Percentiles rank a stretch among this genome's conserved stretches.
Evolutionary conservation across 2,888 invertebrate genomes (phyloP).

Genomic region (Ophion costatus): DNA sequence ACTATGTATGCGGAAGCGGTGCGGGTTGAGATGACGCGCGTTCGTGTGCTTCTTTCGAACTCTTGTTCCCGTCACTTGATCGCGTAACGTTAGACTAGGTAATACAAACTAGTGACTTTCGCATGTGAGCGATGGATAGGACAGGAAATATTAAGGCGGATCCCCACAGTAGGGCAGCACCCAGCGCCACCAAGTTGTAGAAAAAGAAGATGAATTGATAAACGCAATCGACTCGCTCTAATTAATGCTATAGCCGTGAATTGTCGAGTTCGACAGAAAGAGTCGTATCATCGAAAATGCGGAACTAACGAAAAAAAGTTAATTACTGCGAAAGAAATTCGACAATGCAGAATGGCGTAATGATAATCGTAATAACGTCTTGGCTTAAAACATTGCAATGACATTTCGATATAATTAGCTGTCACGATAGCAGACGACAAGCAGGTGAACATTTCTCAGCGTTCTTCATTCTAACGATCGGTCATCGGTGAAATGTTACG

Average conservation of each 20-base stretch:
- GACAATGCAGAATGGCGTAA: neutral
- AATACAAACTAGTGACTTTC: too few species aligned
- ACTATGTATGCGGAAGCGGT: too few species aligned
- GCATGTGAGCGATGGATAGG: too few species aligned
- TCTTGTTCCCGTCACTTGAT: too few species aligned
- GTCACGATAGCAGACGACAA: slow-evolving; percentile 78
- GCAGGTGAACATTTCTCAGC: slow-evolving; percentile 67
- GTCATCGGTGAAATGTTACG: neutral
- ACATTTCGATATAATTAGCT: slow-evolving; percentile 74
- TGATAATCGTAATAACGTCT: neutral
- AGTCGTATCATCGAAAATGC: neutral
- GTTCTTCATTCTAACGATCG: neutral
- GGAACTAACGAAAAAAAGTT: neutral
- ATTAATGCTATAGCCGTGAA: neutral
- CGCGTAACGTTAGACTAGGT: too few species aligned
- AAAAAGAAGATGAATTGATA: too few species aligned
- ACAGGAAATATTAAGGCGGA: too few species aligned
- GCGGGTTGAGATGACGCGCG: too few species aligned
- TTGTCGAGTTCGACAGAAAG: neutral
- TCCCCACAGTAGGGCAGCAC: too few species aligned
- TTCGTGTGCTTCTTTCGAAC: too few species aligned
- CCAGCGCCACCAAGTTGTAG: too few species aligned
- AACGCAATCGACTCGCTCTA: neutral
- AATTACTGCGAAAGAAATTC: neutral
- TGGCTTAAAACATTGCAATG: neutral